Conservation (phyloP, 2,113 vertebrate species). For the Boleophthalmus pectinirostris region DNA sequence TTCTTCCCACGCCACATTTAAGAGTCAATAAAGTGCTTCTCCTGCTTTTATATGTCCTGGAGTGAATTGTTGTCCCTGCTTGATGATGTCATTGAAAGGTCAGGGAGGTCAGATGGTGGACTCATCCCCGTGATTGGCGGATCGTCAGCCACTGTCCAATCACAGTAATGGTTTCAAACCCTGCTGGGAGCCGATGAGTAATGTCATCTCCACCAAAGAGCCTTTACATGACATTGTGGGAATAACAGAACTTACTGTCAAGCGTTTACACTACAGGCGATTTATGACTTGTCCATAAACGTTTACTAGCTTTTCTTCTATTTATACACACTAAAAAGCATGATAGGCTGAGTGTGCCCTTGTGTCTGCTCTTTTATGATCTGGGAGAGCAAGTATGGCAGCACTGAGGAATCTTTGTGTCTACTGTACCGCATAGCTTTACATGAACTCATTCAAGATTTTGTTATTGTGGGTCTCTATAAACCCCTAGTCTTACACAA, state of each 20-base stretch:
- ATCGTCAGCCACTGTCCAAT: conserved; percentile 38
- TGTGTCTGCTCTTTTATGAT: conserved; percentile 73
- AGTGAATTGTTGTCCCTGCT: conserved; percentile 39
- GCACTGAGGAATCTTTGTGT: conserved; percentile 58
- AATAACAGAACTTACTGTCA: conserved; percentile 77
- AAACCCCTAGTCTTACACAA: too few species aligned
- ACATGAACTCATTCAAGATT: neutral
- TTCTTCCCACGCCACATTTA: conserved; percentile 38
- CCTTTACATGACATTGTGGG: conserved; percentile 74
- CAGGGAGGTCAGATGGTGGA: conserved; percentile 24
- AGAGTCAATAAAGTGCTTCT: conserved; percentile 51
- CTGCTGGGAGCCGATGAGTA: conserved; percentile 53
- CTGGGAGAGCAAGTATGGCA: conserved; percentile 45
- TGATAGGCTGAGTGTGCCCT: conserved; percentile 66
- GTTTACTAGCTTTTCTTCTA: conserved; percentile 83
- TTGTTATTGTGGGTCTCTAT: too few species aligned
- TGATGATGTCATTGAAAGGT: conserved; percentile 57
- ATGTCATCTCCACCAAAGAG: conserved; percentile 63
- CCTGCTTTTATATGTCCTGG: conserved; percentile 38
- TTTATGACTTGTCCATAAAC: conserved; percentile 77
- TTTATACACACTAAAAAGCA: conserved; percentile 77
- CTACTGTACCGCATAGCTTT: conserved; percentile 35
- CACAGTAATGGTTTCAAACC: conserved; percentile 31
- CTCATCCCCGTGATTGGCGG: conserved; percentile 49
- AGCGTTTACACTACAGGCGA: conserved; percentile 73